Conservation (phyloP, 2,888 invertebrate species). For the Hylaea fasciaria region DNA sequence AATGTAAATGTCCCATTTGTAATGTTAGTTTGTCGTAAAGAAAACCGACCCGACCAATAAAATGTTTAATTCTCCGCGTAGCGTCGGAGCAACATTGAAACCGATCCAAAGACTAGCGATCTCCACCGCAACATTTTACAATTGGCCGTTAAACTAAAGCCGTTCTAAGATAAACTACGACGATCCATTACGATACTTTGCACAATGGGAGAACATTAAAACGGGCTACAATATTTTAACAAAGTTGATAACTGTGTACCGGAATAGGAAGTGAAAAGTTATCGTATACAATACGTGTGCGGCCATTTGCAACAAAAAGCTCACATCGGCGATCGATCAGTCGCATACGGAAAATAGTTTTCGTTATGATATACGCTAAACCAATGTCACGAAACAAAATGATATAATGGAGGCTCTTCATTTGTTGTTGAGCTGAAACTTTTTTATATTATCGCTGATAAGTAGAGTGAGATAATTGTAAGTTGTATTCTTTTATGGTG, state of each 20-base stretch:
- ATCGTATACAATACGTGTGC: neutral
- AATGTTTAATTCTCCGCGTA: neutral
- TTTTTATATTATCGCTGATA: too few species aligned
- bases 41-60: neutral
- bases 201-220: slow-evolving; percentile 46
- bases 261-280: slow-evolving; percentile 35
- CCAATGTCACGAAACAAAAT: too few species aligned
- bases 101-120: slow-evolving; percentile 33
- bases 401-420: too few species aligned
- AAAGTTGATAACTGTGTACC: slow-evolving; percentile 48
- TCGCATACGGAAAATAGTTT: too few species aligned
- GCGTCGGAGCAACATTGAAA: slow-evolving; percentile 27
- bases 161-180: slow-evolving; percentile 46
- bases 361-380: too few species aligned
- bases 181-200: slow-evolving; percentile 48
- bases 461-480: too few species aligned
- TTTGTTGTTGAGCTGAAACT: too few species aligned
- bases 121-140: slow-evolving; percentile 42
- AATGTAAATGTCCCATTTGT: neutral
- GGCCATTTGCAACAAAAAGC: neutral
- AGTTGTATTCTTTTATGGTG: too few species aligned
- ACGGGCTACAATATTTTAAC: slow-evolving; percentile 50
- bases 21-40: neutral
- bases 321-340: too few species aligned
- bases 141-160: slow-evolving; percentile 44